Evolutionary conservation across 2,888 invertebrate species (phyloP), one percentile per base, ranked within the genome.

Genomic region (Megalurothrips usitatus): DNA sequence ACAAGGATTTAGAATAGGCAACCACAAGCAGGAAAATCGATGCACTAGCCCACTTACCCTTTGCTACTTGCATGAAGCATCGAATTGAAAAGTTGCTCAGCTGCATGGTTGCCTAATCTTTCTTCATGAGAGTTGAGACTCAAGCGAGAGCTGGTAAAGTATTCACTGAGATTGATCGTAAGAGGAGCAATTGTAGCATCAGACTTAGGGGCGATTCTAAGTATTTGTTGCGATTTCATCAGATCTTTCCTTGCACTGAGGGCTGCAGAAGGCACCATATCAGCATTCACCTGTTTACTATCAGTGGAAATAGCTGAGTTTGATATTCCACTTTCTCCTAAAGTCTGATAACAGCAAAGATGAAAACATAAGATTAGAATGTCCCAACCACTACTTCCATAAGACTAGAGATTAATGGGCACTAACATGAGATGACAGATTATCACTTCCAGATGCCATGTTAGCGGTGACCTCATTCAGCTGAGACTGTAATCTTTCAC

Each of bases 101-200:
- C 68, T 11, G 23, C 68, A 75, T 75, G 68, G 26, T 75, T 75
- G 12, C 92, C 92, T 85, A 93, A 89, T 63, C 94, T 89, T 85
- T 93, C 92, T 84, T 94, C 91, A 84, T 94, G 94, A 0, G 94
- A 92, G 81, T 91, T 91, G 84, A 95, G 90, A 86, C 94, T 94
- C 28, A 95, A 92, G 85, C 92, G 94, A 85, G 93, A 92, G 84
- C 92, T 93, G 82, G 94, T 94, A 63, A 94, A 88, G 85, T 92
- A 93, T 85, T 94, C 94, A 75, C 92, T 93, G 79, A 94, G 90
- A 85, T 92, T 92, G 26, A 94, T 89, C 78, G 92, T 90, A 0
- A 95, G 94, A 47, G 94, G 86, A 84, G 93, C 92, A 80, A 95
- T 91, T 84, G 90, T 89, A 3, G 91, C 90, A 26, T 90, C 91